These are phyloP conservation scores for Propithecus coquereli DNA, from an alignment of 2,113 vertebrate species.

Conservation along the genomic window DNA sequence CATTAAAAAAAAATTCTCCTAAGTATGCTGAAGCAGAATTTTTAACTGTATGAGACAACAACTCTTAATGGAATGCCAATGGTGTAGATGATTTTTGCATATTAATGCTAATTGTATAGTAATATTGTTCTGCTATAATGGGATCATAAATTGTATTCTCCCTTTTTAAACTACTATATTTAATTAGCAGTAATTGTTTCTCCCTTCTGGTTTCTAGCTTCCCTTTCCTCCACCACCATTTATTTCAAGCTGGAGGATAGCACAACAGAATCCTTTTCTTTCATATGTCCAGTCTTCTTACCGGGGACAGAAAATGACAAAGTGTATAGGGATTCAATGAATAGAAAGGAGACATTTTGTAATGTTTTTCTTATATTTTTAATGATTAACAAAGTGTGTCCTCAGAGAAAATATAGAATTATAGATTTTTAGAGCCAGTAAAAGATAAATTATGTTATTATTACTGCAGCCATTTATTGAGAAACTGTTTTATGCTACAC, in stretches of 20 bases:
- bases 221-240: background rate
- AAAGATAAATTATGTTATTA: background rate
- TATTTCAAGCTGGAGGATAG: slow-evolving; percentile 42
- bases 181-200: slow-evolving; percentile 56
- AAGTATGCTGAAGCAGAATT: slow-evolving; percentile 4
- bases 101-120: slow-evolving; percentile 46
- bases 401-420: background rate
- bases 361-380: background rate
- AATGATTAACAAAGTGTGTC: background rate
- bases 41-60: slow-evolving; percentile 59
- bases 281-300: background rate
- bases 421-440: background rate
- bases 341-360: background rate
- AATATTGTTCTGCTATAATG: slow-evolving; percentile 49
- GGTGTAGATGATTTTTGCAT: slow-evolving; percentile 55
- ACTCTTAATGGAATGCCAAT: slow-evolving; percentile 63
- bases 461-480: background rate
- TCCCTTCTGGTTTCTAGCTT: background rate
- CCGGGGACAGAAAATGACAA: background rate
- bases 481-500: background rate
- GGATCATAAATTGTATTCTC: slow-evolving; percentile 28
- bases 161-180: slow-evolving; percentile 48
- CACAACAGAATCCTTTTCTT: slow-evolving; percentile 22
- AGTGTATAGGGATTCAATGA: background rate
- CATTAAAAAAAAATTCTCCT: slow-evolving; percentile 55